Evolutionary conservation across 2,888 invertebrate species (phyloP).

Genomic region (Pseudoips prasinana): DNA sequence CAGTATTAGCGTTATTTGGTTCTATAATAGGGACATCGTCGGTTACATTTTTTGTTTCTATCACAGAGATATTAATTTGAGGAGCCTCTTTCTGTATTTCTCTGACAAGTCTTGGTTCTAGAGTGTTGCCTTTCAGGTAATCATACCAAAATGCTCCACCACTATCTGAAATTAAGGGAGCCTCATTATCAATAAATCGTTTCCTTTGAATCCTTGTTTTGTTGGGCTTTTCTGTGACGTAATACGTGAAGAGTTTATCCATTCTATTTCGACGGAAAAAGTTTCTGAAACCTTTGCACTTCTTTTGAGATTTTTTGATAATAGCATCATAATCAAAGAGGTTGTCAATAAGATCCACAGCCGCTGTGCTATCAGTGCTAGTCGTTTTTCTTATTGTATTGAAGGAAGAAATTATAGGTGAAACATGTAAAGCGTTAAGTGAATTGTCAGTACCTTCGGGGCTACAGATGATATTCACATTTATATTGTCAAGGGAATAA

Average conservation of each 20-base stretch:
- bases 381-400: not conserved
- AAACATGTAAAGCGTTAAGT: too few relatives aligned
- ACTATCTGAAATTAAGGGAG: constrained; percentile 41
- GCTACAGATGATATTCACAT: constrained; percentile 60
- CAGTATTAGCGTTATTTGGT: too few relatives aligned
- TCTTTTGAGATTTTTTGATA: constrained; percentile 7
- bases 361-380: not conserved
- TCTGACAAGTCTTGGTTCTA: constrained; percentile 13
- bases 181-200: constrained; percentile 21
- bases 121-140: constrained; percentile 34
- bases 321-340: constrained; percentile 8
- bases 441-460: constrained; percentile 21
- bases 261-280: constrained; percentile 34
- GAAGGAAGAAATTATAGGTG: not conserved
- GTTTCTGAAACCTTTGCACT: constrained; percentile 30
- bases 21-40: too few relatives aligned
- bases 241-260: constrained; percentile 26
- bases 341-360: not conserved
- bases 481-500: constrained; percentile 59
- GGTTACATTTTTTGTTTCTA: constrained; percentile 4
- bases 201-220: constrained; percentile 29
- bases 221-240: constrained; percentile 9
- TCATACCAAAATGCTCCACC: constrained; percentile 48
- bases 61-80: constrained; percentile 6
- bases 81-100: constrained; percentile 7